A percentile compares a stretch with the other conserved stretches of the same genome.
Evolutionary conservation across 1,140 invertebrate genomes (phyloP).

Genomic region (Wiebesia pumilae): DNA sequence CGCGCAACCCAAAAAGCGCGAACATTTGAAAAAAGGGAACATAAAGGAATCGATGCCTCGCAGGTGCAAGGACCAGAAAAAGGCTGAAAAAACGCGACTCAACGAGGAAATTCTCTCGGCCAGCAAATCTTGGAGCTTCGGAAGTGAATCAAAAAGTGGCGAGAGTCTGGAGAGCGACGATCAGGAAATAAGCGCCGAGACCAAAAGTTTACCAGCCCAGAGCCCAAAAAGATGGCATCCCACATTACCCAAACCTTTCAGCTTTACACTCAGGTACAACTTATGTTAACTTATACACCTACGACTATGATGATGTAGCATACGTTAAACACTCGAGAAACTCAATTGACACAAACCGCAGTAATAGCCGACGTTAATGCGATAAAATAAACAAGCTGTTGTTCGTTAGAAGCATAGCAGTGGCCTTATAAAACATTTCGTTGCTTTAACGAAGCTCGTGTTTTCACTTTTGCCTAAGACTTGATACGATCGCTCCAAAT

Average conservation of each 20-base stretch:
- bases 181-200: constrained; percentile 65
- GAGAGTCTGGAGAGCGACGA: constrained; percentile 61
- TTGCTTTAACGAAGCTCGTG: too few relatives aligned
- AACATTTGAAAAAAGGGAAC: not conserved
- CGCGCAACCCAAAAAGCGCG: not conserved
- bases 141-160: constrained; percentile 65
- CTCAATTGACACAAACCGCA: not conserved
- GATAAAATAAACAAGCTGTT: too few relatives aligned
- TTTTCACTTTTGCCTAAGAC: too few relatives aligned
- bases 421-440: too few relatives aligned
- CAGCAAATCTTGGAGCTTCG: constrained; percentile 62
- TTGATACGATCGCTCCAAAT: not conserved
- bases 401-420: too few relatives aligned
- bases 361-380: not conserved
- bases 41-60: not conserved
- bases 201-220: constrained; percentile 67
- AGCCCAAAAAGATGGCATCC: constrained; percentile 70
- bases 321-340: not conserved
- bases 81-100: constrained; percentile 61
- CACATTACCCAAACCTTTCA: constrained; percentile 80
- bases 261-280: constrained; percentile 79
- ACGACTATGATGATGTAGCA: not conserved
- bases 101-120: constrained; percentile 67
- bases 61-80: constrained; percentile 63
- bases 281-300: not conserved